Evolutionary conservation across 2,888 invertebrate genomes (phyloP), one percentile per base, ranked within the genome.

Genomic region (Beris morrisii): DNA sequence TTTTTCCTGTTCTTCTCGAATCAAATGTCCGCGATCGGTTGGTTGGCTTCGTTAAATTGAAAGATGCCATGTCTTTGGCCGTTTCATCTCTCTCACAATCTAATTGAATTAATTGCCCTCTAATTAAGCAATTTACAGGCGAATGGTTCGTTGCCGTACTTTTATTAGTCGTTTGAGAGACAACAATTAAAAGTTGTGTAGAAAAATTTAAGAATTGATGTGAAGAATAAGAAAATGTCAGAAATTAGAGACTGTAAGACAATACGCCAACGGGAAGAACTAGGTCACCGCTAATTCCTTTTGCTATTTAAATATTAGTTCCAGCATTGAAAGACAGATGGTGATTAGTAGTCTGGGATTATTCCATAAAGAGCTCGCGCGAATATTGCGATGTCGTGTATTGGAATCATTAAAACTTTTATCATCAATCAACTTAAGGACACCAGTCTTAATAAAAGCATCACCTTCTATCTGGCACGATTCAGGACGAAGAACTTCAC

Each of bases 51-150:
- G 4, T 43, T 43, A 56, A 56, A 56, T 56, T 56, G 56, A 56
- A 32, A 43, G 45, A 22, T 46, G 58, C 45, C 46, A 58, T 46
- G 45, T 28, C 43, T 11, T 59, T 3, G 44, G 22, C 5, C 43
- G 28, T 38, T 58, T 58, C 44, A 58, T 58, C 45, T 58, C 45
- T 38, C 3, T 9, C 5, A 38, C 7, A 45, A 28, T 58, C 45
- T 45, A 58, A 58, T 58, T 58, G 45, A 45, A 58, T 58, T 58
- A 56, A 56, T 56, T 56, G 56, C 46, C 56, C 30, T 45, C 58
- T 58, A 58, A 58, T 58, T 58, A 58, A 58, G 58, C 45, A 58
- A 58, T 45, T 46, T 46, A 58, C 58, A 46, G 45, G 45, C 30
- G 46, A 58, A 30, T 22, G 43, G n/a, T 54, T 54, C 13, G 12